A percentile compares a stretch with the other conserved stretches of the same genome.
phyloP scores from a whole-genome alignment of 2,797 vertebrate species.

The Strix occidentalis region DNA sequence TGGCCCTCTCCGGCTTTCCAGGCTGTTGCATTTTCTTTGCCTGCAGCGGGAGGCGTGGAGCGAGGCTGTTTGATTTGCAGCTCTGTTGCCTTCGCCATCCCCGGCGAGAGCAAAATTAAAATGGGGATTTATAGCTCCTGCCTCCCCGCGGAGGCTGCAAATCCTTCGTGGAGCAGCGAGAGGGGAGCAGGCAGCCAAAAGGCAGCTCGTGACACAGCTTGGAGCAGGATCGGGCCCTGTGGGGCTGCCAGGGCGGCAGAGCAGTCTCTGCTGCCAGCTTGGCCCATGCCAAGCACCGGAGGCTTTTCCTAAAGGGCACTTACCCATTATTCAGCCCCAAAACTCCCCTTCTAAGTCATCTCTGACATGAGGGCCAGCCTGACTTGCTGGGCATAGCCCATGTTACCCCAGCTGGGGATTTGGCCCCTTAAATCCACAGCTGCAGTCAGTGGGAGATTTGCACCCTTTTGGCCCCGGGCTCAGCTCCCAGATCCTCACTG shows the following conservation, averaged over 20 bases:
- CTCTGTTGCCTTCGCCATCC: neutral
- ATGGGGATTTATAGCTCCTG: neutral
- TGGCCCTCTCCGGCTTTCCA: rapidly evolving
- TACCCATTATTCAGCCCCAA: neutral
- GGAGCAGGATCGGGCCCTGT: neutral
- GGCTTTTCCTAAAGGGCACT: neutral
- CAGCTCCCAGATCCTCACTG: neutral
- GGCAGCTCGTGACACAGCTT: rapidly evolving
- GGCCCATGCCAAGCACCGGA: rapidly evolving
- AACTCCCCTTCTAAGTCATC: rapidly evolving
- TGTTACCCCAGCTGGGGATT: neutral
- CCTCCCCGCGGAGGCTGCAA: neutral
- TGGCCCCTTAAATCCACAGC: rapidly evolving
- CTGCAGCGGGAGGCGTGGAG: neutral
- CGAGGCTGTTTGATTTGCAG: neutral
- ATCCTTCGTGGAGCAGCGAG: neutral
- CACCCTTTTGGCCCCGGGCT: neutral
- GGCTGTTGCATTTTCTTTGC: neutral
- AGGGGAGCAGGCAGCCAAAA: neutral
- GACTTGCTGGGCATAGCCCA: neutral
- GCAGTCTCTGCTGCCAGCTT: neutral
- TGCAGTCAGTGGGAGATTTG: too few relatives aligned
- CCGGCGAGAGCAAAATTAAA: rapidly evolving
- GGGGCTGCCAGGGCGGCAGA: neutral
- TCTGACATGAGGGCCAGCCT: neutral